These are phyloP conservation scores for Phasianus colchicus DNA, from an alignment of 2,113 vertebrate genomes.

Conservation along the genomic window DNA sequence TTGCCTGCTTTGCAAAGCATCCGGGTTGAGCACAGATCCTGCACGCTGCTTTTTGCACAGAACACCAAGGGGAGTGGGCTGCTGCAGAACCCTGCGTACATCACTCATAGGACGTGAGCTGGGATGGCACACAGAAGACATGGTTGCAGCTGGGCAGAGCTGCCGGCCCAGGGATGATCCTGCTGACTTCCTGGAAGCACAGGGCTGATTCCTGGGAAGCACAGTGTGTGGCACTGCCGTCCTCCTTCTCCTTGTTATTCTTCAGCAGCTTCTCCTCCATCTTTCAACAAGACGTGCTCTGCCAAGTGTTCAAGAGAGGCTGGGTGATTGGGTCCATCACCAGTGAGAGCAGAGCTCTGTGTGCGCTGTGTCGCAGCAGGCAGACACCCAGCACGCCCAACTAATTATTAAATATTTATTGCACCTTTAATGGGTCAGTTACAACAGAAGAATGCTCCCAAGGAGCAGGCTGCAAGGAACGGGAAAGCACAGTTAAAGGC, in stretches of 20 bases:
- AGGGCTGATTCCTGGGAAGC: background rate
- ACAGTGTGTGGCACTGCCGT: background rate
- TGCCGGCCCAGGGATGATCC: no score
- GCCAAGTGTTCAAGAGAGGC: background rate
- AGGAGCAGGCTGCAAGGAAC: slow-evolving; percentile 13
- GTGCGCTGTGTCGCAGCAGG: background rate
- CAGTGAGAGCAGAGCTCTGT: background rate
- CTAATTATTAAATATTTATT: slow-evolving; percentile 26
- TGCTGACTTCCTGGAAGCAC: background rate
- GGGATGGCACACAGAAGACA: background rate
- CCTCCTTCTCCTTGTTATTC: background rate
- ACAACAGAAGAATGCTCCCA: background rate
- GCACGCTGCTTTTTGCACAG: fast-evolving
- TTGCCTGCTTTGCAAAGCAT: background rate
- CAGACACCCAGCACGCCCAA: background rate
- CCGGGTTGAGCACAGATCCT: fast-evolving
- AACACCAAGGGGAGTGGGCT: background rate
- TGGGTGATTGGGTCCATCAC: background rate
- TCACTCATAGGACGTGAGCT: background rate
- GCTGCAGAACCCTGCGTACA: background rate
- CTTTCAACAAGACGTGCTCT: background rate
- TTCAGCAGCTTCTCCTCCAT: background rate
- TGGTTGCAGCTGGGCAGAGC: fast-evolving
- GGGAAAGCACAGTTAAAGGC: slow-evolving; percentile 1
- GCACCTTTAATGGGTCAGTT: background rate